These are phyloP conservation scores for Polyploca ridens DNA, from an alignment of 2,888 invertebrate species.

Conservation along the genomic window DNA sequence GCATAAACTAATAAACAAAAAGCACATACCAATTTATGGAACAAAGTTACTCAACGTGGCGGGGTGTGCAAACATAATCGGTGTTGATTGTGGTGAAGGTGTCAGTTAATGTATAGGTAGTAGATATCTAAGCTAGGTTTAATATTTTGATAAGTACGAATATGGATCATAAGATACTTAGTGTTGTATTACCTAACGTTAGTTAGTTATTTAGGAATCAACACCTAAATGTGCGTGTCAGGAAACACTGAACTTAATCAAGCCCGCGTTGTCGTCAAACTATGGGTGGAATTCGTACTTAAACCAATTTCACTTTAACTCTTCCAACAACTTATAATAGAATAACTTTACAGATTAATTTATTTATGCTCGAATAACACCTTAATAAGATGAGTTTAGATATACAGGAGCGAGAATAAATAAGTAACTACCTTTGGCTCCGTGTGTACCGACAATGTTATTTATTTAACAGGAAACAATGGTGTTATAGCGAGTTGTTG, in stretches of 20 bases:
- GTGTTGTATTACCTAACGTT: too few species aligned
- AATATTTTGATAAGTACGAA: too few species aligned
- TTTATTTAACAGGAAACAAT: constrained; percentile 19
- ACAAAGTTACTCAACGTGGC: too few species aligned
- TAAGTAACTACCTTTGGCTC: neutral
- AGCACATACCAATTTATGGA: too few species aligned
- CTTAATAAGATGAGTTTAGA: constrained; percentile 16
- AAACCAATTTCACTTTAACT: constrained; percentile 69
- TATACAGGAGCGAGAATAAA: neutral
- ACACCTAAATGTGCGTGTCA: constrained; percentile 19
- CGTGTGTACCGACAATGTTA: constrained; percentile 14
- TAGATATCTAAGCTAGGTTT: too few species aligned
- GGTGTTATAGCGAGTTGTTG: constrained; percentile 23
- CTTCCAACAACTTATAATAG: constrained; percentile 75
- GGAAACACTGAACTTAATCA: constrained; percentile 56
- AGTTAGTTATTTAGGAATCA: constrained; percentile 19
- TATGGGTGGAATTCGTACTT: constrained; percentile 73
- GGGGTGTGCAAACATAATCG: too few species aligned
- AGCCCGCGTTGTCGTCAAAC: constrained; percentile 61
- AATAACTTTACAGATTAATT: constrained; percentile 75
- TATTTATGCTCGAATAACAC: constrained; percentile 29
- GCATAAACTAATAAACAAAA: too few species aligned
- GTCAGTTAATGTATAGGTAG: too few species aligned
- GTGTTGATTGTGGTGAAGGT: too few species aligned
- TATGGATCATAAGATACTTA: neutral